phyloP scores from a whole-genome alignment of 1,140 invertebrate genomes.

The Drosophila sulfurigaster region DNA sequence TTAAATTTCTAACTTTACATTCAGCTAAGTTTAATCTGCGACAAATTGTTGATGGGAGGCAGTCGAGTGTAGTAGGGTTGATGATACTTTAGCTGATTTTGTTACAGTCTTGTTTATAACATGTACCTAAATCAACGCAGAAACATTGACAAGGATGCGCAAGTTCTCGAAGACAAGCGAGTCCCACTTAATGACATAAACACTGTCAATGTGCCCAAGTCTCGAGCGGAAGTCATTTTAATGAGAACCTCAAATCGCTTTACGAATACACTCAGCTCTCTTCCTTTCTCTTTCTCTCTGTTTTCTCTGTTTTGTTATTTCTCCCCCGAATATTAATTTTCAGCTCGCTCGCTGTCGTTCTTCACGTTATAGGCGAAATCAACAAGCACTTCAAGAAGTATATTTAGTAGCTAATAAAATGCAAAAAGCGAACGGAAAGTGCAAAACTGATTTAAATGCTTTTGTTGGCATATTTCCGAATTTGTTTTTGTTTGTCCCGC shows the following conservation, averaged over 20 bases:
- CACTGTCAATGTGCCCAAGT: constrained; percentile 38
- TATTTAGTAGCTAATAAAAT: constrained; percentile 77
- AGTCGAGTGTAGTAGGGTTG: constrained; percentile 2
- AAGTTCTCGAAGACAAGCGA: constrained; percentile 41
- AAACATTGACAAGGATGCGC: constrained; percentile 24
- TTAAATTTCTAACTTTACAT: neutral
- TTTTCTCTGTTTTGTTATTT: constrained; percentile 29
- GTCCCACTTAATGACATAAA: constrained; percentile 72
- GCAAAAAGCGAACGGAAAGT: constrained; percentile 54
- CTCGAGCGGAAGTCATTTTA: constrained; percentile 67
- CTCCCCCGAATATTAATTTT: constrained; percentile 66
- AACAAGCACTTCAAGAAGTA: constrained; percentile 39
- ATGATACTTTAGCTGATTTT: constrained; percentile 5
- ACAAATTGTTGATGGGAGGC: neutral
- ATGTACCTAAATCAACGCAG: constrained; percentile 41
- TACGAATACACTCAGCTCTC: neutral
- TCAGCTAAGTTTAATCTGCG: neutral
- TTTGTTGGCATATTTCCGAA: constrained; percentile 64
- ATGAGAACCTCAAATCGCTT: constrained; percentile 53
- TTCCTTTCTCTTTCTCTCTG: constrained; percentile 1
- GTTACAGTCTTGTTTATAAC: constrained; percentile 10
- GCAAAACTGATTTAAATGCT: constrained; percentile 74
- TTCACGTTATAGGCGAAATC: constrained; percentile 49
- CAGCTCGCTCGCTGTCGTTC: constrained; percentile 41
- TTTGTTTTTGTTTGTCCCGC: constrained; percentile 45